Base-by-base conservation (phyloP, 2,113 vertebrate genomes). In the Herpetotheres cachinnans region DNA sequence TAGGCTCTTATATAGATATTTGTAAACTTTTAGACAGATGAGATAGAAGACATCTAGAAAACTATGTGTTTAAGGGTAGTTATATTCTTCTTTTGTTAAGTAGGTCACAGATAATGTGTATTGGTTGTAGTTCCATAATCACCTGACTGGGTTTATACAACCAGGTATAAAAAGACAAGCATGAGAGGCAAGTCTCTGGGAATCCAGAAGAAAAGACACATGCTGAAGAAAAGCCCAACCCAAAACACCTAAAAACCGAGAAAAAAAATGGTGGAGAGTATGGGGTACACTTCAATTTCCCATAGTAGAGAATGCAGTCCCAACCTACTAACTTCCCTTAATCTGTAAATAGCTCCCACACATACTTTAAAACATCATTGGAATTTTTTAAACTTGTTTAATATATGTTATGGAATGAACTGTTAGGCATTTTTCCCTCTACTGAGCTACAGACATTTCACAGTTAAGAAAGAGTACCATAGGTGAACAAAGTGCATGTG, bases 221-320 rank as follows among this genome's bases (percentile, higher is more conserved):
- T 3, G 7, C 44, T 55, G 18, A 74, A 27, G 78, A 89, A 36
- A 70, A 11, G 2, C 11, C 13, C 19, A 73, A 21, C 4, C 19
- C 13, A 36, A 59, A 24, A 2, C 8, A 2, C 8, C 20, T 4
- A 30, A 15, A 70, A 77, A n/a, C n/a, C 0, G 14, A n/a, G 15
- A 38, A 29, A 61, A 61, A 88, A 59, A 47, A 26, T 2, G 14
- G 29, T 32, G 17, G 9, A 17, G 14, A 74, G 3, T 8, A 78
- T 6, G 3, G 3, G 5, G 3, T 32, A 66, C 7, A 40, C 13
- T 74, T 66, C 42, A 91, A 36, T 16, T 46, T 72, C 56, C 47
- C 38, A 71, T 8, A 54, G 30, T 5, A 86, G 7, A 86, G 32
- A 76, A 77, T 25, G 16, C 10, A 86, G 19, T 29, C 46, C 5